These are phyloP conservation scores for Anastrepha obliqua DNA, from an alignment of 1,140 invertebrate species.

Conservation along the genomic window DNA sequence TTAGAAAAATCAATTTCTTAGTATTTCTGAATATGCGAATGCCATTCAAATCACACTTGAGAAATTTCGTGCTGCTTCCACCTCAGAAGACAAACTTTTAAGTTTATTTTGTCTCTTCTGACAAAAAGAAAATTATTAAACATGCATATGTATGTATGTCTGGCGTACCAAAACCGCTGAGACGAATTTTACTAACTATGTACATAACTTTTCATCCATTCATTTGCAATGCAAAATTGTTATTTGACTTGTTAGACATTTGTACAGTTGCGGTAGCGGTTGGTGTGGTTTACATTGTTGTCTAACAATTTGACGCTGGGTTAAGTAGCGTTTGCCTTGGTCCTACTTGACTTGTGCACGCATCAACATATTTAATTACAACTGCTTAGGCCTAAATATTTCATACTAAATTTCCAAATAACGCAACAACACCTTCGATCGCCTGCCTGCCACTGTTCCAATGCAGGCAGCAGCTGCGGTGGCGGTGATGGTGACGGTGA, in stretches of 20 bases:
- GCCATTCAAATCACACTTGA: no score
- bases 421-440: neutral
- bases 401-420: neutral
- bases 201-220: neutral
- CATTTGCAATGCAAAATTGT: conserved; percentile 30
- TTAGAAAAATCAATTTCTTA: no score
- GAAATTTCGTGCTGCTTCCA: no score
- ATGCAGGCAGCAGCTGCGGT: neutral
- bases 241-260: conserved; percentile 11
- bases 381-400: conserved; percentile 6
- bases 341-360: neutral
- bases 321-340: neutral
- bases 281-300: neutral
- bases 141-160: no score
- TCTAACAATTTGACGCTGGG: neutral
- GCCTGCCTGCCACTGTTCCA: neutral
- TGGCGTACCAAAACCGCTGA: neutral
- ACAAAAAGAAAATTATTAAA: no score
- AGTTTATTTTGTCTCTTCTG: no score
- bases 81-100: no score
- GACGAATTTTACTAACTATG: neutral
- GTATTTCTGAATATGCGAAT: no score
- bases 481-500: no score
- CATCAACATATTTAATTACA: neutral
- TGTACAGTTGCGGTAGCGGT: neutral